Conservation (phyloP, 2,888 invertebrate genomes). For the Brachyptera risi region DNA sequence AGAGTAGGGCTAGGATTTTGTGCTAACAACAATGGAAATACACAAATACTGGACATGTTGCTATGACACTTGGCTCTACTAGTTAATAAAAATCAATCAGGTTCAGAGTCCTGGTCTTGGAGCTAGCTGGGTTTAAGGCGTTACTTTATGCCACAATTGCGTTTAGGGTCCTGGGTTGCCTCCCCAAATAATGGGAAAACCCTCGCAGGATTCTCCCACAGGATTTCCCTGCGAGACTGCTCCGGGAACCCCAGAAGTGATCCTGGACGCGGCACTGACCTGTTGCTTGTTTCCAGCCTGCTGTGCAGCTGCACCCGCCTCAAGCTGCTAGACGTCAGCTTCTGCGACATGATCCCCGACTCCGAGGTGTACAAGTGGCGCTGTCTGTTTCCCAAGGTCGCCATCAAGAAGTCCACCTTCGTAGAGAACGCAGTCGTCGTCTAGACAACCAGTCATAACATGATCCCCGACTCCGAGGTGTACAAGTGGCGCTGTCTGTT, state of each 20-base stretch:
- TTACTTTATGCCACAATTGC: too few species aligned
- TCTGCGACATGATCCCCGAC: slow-evolving; percentile 75
- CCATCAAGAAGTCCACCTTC: slow-evolving; percentile 56
- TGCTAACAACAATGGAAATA: too few species aligned
- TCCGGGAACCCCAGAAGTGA: background rate
- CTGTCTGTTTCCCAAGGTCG: slow-evolving; percentile 57
- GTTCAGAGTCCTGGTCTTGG: too few species aligned
- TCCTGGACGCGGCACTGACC: background rate
- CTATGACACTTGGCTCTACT: too few species aligned
- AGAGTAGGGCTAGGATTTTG: too few species aligned
- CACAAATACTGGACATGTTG: too few species aligned
- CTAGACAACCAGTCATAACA: too few species aligned
- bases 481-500: slow-evolving; percentile 57
- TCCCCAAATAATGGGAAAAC: background rate
- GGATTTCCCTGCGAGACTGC: background rate
- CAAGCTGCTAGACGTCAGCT: slow-evolving; percentile 78
- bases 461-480: slow-evolving; percentile 64
- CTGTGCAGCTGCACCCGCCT: slow-evolving; percentile 64
- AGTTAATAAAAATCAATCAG: too few species aligned
- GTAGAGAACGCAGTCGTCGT: too few species aligned
- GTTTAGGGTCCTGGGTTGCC: too few species aligned
- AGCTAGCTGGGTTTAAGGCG: too few species aligned
- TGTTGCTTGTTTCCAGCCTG: slow-evolving; percentile 50
- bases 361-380: slow-evolving; percentile 59
- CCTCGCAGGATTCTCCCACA: too few species aligned